Evolutionary conservation across 2,797 vertebrate species (phyloP).

Genomic region (Glyptemys insculpta): DNA sequence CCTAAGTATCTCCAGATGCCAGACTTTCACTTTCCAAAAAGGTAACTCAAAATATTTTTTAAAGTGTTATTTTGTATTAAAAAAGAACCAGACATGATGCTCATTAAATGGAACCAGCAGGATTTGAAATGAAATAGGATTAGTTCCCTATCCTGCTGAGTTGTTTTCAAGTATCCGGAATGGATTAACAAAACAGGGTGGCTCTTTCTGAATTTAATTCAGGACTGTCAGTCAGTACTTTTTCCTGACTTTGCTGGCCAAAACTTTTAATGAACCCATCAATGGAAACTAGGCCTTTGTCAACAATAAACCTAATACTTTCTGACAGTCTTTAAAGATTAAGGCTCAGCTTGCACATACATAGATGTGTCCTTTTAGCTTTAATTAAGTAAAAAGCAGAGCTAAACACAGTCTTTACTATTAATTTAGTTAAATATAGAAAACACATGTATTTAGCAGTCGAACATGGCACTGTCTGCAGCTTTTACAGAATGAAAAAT

Average conservation of each 20-base stretch:
- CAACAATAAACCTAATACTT: constrained; percentile 54
- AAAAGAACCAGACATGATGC: constrained; percentile 34
- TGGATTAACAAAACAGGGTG: constrained; percentile 62
- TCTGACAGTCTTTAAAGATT: constrained; percentile 61
- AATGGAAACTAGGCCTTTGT: constrained; percentile 59
- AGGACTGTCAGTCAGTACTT: constrained; percentile 31
- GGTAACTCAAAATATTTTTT: neutral
- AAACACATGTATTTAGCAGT: neutral
- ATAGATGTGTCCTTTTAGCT: constrained; percentile 53
- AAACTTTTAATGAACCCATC: constrained; percentile 67
- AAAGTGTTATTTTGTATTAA: constrained; percentile 42
- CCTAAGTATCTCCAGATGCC: neutral
- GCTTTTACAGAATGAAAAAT: neutral
- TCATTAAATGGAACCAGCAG: constrained; percentile 65
- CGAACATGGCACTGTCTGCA: neutral
- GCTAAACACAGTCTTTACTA: constrained; percentile 25
- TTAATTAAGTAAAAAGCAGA: constrained; percentile 56
- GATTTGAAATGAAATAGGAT: constrained; percentile 71
- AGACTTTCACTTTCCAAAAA: neutral
- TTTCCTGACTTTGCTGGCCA: constrained; percentile 42
- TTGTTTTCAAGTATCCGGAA: constrained; percentile 46
- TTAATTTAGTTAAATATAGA: constrained; percentile 26
- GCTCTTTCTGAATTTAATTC: constrained; percentile 12
- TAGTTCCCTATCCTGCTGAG: constrained; percentile 64
- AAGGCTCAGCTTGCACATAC: neutral